Percentiles rank a stretch among this genome's conserved stretches.
phyloP scores from a whole-genome alignment of 2,797 vertebrate species.

The Crenuchus spilurus region DNA sequence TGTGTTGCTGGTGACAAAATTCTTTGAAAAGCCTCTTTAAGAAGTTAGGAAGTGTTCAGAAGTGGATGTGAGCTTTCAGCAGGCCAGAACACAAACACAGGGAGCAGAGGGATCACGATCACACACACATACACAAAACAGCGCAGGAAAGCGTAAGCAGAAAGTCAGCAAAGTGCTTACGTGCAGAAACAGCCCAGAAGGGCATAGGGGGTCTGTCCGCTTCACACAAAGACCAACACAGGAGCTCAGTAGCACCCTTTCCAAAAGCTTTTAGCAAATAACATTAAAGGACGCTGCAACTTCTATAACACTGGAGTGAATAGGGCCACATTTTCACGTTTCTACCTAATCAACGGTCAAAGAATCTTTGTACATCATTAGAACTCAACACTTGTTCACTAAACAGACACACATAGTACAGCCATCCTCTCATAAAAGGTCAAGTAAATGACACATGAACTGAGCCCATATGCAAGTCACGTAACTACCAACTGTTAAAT shows the following conservation, averaged over 20 bases:
- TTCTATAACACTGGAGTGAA: neutral
- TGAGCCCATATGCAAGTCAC: neutral
- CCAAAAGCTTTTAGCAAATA: constrained; percentile 61
- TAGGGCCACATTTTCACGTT: neutral
- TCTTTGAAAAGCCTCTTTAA: constrained; percentile 52
- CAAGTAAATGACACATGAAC: too few species aligned
- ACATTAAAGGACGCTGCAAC: constrained; percentile 22
- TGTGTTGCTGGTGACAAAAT: constrained; percentile 41
- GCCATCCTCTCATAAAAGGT: too few species aligned
- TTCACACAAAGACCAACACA: constrained; percentile 66
- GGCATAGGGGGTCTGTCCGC: constrained; percentile 66
- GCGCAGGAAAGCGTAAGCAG: constrained; percentile 56
- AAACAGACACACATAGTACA: neutral
- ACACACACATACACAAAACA: constrained; percentile 48
- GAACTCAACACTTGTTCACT: neutral
- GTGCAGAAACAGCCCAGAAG: constrained; percentile 61
- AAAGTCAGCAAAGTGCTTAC: constrained; percentile 72
- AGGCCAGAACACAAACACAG: constrained; percentile 46
- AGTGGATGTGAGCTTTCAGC: constrained; percentile 53
- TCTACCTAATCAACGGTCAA: neutral
- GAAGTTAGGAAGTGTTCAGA: constrained; percentile 39
- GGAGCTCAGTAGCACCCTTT: constrained; percentile 65
- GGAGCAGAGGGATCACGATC: constrained; percentile 36
- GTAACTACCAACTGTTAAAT: constrained; percentile 1
- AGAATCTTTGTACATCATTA: neutral